Conservation (phyloP, 2,888 invertebrate species). For the Ypsolopha sequella region DNA sequence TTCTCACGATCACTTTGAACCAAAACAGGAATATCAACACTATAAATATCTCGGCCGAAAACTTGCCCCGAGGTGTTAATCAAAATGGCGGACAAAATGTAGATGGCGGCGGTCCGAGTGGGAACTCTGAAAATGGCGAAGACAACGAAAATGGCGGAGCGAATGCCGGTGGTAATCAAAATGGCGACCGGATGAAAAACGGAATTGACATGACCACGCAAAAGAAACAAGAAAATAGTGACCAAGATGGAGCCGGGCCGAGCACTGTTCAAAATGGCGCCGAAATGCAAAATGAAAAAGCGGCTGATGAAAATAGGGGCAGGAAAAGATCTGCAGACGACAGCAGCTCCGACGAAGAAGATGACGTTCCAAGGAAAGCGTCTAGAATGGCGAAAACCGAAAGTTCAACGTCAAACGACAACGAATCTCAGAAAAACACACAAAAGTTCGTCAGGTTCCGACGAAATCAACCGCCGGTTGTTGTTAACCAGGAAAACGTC, state of each 20-base stretch:
- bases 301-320: neutral
- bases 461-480: constrained; percentile 16
- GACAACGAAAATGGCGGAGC: neutral
- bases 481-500: constrained; percentile 7
- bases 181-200: constrained; percentile 1
- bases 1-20: too few relatives aligned
- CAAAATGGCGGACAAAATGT: too few relatives aligned
- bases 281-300: constrained; percentile 3
- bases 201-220: constrained; percentile 4
- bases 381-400: constrained; percentile 8
- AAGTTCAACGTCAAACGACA: constrained; percentile 10
- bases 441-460: constrained; percentile 13
- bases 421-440: neutral
- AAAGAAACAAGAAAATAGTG: constrained; percentile 4
- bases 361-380: neutral
- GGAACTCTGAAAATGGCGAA: neutral
- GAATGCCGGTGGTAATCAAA: neutral
- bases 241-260: neutral
- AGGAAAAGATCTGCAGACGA: neutral
- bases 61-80: too few relatives aligned
- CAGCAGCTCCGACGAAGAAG: neutral
- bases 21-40: too few relatives aligned
- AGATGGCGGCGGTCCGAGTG: neutral
- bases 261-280: constrained; percentile 1
- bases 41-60: too few relatives aligned